These are phyloP conservation scores for Osedax frankpressi DNA, from an alignment of 2,888 invertebrate species.

Conservation along the genomic window DNA sequence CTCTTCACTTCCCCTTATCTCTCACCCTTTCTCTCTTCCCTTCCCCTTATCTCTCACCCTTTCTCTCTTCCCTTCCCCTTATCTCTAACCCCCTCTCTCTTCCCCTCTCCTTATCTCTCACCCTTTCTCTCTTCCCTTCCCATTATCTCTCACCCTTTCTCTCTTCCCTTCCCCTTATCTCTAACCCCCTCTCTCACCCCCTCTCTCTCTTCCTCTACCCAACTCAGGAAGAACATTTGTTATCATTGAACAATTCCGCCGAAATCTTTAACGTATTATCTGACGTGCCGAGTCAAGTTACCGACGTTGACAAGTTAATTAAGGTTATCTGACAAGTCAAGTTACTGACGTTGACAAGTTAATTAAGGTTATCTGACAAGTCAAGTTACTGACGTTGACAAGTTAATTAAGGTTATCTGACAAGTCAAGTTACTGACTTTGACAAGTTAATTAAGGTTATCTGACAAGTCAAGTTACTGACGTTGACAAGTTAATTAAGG, in stretches of 20 bases:
- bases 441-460: too few relatives aligned
- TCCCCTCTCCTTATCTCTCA: not conserved
- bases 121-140: not conserved
- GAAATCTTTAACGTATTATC: constrained; percentile 94
- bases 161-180: not conserved
- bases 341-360: too few relatives aligned
- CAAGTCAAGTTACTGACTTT: too few relatives aligned
- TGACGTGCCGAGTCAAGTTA: constrained; percentile 77
- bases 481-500: too few relatives aligned
- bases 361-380: too few relatives aligned
- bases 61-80: not conserved
- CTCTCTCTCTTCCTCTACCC: not conserved
- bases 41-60: not conserved
- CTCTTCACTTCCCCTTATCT: not conserved
- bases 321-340: too few relatives aligned
- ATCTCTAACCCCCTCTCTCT: too few relatives aligned
- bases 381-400: too few relatives aligned
- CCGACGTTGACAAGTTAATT: constrained; percentile 75
- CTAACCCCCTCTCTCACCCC: not conserved
- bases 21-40: not conserved
- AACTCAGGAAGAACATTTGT: constrained; percentile 60
- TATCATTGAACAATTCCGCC: constrained; percentile 79
- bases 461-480: too few relatives aligned
- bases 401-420: too few relatives aligned
- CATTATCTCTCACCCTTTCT: not conserved